Evolutionary conservation across 1,140 invertebrate species (phyloP).

Genomic region (Pygmarrhopalites habei): DNA sequence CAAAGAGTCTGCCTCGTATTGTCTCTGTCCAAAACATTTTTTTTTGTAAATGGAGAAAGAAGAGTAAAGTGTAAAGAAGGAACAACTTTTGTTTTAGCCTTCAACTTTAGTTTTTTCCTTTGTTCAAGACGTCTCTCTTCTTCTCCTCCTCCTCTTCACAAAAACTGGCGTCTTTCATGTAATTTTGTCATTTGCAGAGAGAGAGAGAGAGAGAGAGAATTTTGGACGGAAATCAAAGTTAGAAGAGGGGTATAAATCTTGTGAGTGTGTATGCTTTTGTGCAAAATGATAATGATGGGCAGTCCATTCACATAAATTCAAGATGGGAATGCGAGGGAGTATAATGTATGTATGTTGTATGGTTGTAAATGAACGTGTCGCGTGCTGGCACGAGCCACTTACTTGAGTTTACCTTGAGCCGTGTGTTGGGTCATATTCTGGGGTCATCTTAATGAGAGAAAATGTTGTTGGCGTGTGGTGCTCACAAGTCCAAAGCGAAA

Average conservation of each 20-base stretch:
- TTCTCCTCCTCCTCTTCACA: too few species aligned
- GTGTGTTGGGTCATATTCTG: slow-evolving; percentile 11
- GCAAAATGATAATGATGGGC: slow-evolving; percentile 12
- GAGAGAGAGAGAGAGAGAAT: not conserved
- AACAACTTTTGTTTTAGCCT: too few species aligned
- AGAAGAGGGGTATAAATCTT: not conserved
- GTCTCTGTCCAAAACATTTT: too few species aligned
- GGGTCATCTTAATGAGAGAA: slow-evolving; percentile 15
- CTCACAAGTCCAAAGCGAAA: slow-evolving; percentile 8
- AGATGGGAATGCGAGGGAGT: too few species aligned
- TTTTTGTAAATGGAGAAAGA: too few species aligned
- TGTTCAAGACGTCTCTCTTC: too few species aligned
- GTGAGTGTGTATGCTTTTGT: not conserved
- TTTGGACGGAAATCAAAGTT: not conserved
- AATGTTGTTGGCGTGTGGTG: slow-evolving; percentile 17
- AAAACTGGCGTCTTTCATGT: not conserved
- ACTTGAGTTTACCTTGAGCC: slow-evolving; percentile 8
- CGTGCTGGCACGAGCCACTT: slow-evolving; percentile 14
- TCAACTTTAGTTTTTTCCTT: too few species aligned
- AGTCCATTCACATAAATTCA: not conserved
- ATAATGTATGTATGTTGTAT: not conserved
- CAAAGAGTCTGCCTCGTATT: too few species aligned
- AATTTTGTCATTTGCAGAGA: not conserved
- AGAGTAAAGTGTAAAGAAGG: too few species aligned
- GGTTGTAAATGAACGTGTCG: not conserved